Conservation (phyloP, 1,140 invertebrate species). For the Chionoecetes opilio region DNA sequence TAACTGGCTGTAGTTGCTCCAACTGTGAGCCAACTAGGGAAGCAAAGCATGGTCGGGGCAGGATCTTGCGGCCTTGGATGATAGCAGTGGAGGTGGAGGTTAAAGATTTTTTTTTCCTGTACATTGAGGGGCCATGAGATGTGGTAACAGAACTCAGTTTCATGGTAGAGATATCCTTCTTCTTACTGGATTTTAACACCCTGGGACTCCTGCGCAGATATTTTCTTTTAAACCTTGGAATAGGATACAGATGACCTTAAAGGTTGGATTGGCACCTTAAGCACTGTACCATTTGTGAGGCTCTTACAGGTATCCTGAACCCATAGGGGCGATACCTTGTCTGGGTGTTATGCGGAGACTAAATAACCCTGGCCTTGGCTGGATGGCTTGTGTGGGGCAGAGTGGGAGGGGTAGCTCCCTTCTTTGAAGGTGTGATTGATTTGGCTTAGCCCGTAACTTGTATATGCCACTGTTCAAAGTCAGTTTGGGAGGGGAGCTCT, state of each 20-base stretch:
- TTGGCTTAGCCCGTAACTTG: not conserved
- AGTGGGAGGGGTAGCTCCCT: not conserved
- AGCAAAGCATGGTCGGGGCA: constrained; percentile 21
- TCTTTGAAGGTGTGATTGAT: not conserved
- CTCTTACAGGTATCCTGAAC: too few relatives aligned
- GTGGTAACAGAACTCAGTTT: not conserved
- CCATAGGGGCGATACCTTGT: too few relatives aligned
- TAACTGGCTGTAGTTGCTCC: not conserved
- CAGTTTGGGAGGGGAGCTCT: not conserved
- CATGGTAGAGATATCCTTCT: not conserved
- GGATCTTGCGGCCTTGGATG: constrained; percentile 32
- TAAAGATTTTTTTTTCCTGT: not conserved
- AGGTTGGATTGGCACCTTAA: not conserved
- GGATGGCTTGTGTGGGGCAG: not conserved
- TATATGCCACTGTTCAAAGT: not conserved
- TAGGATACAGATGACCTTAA: not conserved
- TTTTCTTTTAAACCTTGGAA: not conserved
- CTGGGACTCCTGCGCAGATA: not conserved
- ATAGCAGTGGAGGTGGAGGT: not conserved
- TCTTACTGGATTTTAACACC: not conserved
- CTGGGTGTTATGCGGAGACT: not conserved
- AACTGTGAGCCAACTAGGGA: not conserved
- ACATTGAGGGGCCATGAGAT: not conserved
- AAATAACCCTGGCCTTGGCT: not conserved
- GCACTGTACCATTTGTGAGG: not conserved